phyloP scores from a whole-genome alignment of 2,888 invertebrate species.

The Eudasyphora cyanicolor region DNA sequence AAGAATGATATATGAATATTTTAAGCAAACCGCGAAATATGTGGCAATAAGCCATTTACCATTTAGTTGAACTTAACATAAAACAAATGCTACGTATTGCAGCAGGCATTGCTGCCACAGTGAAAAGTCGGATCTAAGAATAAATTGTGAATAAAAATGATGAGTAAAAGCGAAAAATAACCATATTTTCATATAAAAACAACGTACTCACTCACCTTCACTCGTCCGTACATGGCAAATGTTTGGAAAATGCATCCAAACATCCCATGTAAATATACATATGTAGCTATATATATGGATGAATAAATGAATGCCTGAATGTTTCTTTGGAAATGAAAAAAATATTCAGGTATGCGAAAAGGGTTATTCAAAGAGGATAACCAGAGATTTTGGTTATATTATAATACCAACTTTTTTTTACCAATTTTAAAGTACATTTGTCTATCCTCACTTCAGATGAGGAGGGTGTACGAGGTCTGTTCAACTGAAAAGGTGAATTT shows the following conservation, averaged over 20 bases:
- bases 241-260: slow-evolving; percentile 23
- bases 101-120: not conserved
- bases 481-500: too few species aligned
- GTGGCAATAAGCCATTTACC: slow-evolving; percentile 59
- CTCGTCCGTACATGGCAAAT: slow-evolving; percentile 13
- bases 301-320: not conserved
- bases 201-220: not conserved
- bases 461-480: too few species aligned
- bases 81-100: slow-evolving; percentile 55
- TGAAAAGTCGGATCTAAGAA: not conserved
- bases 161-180: slow-evolving; percentile 31
- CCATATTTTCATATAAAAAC: slow-evolving; percentile 28
- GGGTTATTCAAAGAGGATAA: not conserved
- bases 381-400: too few species aligned
- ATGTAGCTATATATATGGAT: not conserved
- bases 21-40: slow-evolving; percentile 60
- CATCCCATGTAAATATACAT: slow-evolving; percentile 7
- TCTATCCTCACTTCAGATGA: too few species aligned
- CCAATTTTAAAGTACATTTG: too few species aligned
- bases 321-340: not conserved
- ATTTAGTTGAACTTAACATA: slow-evolving; percentile 54
- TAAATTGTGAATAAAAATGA: slow-evolving; percentile 14
- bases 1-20: slow-evolving; percentile 58
- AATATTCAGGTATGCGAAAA: not conserved
- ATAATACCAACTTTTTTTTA: too few species aligned